Evolutionary conservation across 2,113 vertebrate genomes (phyloP).

Genomic region (Psammodynastes pulverulentus): DNA sequence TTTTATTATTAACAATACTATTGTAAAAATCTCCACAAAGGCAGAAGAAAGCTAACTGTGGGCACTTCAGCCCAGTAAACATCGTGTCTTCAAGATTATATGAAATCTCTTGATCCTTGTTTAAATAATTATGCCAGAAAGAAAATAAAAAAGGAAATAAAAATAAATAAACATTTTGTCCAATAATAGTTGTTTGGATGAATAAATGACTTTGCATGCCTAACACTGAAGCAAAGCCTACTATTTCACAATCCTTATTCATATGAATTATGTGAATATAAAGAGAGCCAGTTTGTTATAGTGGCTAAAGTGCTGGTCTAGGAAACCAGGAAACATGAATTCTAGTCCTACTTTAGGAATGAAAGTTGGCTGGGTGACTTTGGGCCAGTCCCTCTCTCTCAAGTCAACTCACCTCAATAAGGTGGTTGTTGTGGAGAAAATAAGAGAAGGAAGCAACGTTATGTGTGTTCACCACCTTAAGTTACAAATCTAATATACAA

Average conservation of each 20-base stretch:
- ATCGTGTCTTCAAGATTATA: background rate
- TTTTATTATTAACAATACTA: background rate
- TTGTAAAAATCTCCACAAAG: background rate
- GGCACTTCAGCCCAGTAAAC: background rate
- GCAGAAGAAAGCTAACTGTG: background rate
- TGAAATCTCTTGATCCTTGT: background rate
- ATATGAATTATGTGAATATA: background rate
- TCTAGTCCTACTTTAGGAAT: background rate
- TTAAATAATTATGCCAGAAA: background rate
- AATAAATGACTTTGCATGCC: background rate
- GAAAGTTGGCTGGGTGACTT: background rate
- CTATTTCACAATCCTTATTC: background rate
- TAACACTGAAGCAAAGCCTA: too few relatives aligned
- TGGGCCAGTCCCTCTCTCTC: background rate
- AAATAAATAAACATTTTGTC: background rate
- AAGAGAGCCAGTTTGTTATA: background rate
- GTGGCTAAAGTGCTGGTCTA: background rate
- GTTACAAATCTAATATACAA: background rate
- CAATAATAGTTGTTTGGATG: background rate
- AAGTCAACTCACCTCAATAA: background rate
- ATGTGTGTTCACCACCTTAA: background rate
- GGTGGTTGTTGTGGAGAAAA: background rate
- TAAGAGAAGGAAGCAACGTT: background rate
- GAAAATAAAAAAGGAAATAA: background rate
- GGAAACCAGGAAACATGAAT: background rate